Conservation (phyloP, 2,888 invertebrate species). For the Dilophus febrilis region DNA sequence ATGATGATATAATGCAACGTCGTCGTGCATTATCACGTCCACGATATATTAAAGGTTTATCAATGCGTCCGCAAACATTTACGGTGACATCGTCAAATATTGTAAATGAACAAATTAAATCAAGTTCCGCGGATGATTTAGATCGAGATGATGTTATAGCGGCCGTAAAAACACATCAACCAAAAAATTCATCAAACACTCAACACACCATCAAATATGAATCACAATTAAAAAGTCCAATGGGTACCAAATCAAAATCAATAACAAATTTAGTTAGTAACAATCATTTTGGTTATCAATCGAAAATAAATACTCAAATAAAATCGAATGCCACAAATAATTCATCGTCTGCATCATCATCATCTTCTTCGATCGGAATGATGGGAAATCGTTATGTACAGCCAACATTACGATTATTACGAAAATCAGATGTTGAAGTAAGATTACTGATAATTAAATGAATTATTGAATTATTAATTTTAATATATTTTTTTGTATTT, state of each 20-base stretch:
- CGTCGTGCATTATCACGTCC: conserved; percentile 1
- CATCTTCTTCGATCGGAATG: neutral
- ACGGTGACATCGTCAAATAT: neutral
- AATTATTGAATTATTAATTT: neutral
- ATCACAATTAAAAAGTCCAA: conserved; percentile 23
- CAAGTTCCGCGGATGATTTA: neutral
- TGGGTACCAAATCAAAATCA: conserved; percentile 29
- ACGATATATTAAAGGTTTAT: neutral
- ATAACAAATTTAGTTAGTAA: conserved; percentile 26
- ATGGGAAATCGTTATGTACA: neutral
- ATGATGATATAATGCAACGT: too few species aligned
- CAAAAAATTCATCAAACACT: too few species aligned
- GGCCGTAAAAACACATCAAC: neutral
- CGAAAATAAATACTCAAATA: neutral
- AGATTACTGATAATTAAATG: neutral
- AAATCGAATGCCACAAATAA: neutral
- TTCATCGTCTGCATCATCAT: neutral
- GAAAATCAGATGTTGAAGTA: too few species aligned
- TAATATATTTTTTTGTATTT: too few species aligned
- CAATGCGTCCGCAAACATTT: neutral
- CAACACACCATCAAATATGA: too few species aligned
- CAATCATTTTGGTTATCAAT: conserved; percentile 4
- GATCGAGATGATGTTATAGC: neutral
- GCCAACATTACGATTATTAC: too few species aligned
- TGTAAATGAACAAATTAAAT: neutral